Evolutionary conservation across 35 echinoderm and acorn worm species (phyloP), one percentile per base, ranked within the genome.

Genomic region (Amphiura filiformis): DNA sequence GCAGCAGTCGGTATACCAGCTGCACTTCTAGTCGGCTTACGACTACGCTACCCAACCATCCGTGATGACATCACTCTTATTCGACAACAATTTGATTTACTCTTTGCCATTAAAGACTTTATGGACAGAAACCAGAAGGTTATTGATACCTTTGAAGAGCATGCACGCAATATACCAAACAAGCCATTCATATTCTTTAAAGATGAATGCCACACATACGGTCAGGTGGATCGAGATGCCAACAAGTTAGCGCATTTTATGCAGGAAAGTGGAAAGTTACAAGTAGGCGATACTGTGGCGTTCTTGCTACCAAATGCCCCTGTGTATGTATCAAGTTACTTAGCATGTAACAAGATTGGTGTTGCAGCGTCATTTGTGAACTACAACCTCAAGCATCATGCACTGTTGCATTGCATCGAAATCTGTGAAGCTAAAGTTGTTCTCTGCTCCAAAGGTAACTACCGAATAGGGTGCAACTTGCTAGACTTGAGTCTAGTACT

Each of bases 311-410:
- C 18, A 35, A 91, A 86, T 39, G 89, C 86, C 57, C 89, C 89
- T 13, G 15, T 32, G 3, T 91, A 78, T 34, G 41, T 91, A 9
- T 56, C 36, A 75, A 31, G 65, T 0, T 80, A 83, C 82, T 82
- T 91, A 0, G 89, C 76, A 13, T 91, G 86, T 85, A 79, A 42
- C 76, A 91, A 91, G 77, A 30, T 91, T 14, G 89, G 89, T 1
- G 38, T 91, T 38, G 64, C 18, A n/a, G 80, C 76, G 5, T 70
- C 83, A 38, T 75, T 86, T 38, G 35, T 91, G 23, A 91, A 91
- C 64, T 76, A 86, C 56, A 91, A 91, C 35, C 84, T 91, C 30
- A 85, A 80, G 78, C 33, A 31, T 18, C 34, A 91, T 31, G 32
- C 36, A 26, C 76, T 86, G 3, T 36, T 91, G 36, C 82, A 91